Conservation (phyloP, 2,113 vertebrate genomes). For the Erpornis zantholeuca region DNA sequence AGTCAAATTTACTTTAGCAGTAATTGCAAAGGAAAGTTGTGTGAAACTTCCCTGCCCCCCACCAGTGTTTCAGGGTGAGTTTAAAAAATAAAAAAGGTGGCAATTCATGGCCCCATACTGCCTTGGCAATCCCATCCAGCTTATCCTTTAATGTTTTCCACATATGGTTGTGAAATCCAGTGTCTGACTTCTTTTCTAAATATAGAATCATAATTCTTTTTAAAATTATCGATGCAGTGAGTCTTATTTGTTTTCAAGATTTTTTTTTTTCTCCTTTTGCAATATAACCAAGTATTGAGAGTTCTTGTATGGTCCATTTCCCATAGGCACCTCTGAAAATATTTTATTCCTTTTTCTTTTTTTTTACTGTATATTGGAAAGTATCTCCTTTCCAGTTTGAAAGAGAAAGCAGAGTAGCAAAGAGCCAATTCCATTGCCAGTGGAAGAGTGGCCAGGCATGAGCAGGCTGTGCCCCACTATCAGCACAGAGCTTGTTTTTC, state of each 20-base stretch:
- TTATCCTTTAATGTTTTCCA: conserved; percentile 16
- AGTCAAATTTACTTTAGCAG: not conserved
- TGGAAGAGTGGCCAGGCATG: not conserved
- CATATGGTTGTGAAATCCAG: conserved; percentile 48
- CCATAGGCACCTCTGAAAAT: not conserved
- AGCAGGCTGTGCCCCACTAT: not conserved
- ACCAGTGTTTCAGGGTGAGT: not conserved
- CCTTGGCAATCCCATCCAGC: not conserved
- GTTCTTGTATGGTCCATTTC: not conserved
- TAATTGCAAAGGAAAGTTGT: not conserved
- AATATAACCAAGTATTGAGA: not conserved
- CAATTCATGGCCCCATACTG: not conserved
- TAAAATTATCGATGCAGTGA: not conserved
- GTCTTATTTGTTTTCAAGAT: not conserved
- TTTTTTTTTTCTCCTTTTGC: not conserved
- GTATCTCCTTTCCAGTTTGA: not conserved
- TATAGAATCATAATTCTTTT: not conserved
- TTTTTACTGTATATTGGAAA: not conserved
- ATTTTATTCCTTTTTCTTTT: not conserved
- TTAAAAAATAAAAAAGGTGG: not conserved
- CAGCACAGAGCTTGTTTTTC: not conserved
- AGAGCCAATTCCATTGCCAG: not conserved
- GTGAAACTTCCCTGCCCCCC: not conserved
- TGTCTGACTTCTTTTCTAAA: not conserved
- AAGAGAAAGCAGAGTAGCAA: not conserved